Percentiles rank a stretch among this genome's conserved stretches.
These are phyloP conservation scores for Urocolius indicus DNA, from an alignment of 2,113 vertebrate genomes.

Conservation along the genomic window DNA sequence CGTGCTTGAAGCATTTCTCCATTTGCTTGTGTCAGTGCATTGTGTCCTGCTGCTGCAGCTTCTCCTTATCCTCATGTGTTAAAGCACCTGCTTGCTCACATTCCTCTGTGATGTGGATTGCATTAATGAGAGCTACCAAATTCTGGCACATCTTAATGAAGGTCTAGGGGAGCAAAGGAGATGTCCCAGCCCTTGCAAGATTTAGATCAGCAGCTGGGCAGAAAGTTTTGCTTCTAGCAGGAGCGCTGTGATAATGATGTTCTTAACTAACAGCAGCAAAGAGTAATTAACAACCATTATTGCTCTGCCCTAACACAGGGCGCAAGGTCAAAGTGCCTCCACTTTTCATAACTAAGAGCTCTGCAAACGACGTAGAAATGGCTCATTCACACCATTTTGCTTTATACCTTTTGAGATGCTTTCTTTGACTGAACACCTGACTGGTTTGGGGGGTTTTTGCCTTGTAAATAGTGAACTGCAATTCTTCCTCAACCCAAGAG, in stretches of 20 bases:
- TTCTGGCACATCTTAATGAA: not conserved
- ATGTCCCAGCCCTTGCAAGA: not conserved
- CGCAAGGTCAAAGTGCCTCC: not conserved
- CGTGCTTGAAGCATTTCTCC: slow-evolving; percentile 32
- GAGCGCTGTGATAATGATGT: not conserved
- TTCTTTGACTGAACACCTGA: not conserved
- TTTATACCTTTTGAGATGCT: not conserved
- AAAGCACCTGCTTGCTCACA: slow-evolving; percentile 31
- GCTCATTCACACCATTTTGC: not conserved
- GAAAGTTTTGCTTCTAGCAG: not conserved
- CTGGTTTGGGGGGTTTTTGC: slow-evolving; percentile 10
- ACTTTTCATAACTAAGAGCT: not conserved
- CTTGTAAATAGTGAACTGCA: not conserved
- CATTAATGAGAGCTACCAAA: not conserved
- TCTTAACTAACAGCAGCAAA: not conserved
- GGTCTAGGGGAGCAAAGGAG: not conserved
- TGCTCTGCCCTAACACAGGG: not conserved
- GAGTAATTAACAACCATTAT: not conserved
- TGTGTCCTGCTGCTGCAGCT: slow-evolving; percentile 36
- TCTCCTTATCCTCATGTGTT: not conserved
- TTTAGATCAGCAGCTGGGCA: not conserved
- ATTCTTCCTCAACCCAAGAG: not conserved
- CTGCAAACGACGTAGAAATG: not conserved
- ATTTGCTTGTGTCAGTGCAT: slow-evolving; percentile 44
- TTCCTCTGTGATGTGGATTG: not conserved